These are phyloP conservation scores for Baccha elongata DNA, from an alignment of 2,888 invertebrate species.

Conservation along the genomic window DNA sequence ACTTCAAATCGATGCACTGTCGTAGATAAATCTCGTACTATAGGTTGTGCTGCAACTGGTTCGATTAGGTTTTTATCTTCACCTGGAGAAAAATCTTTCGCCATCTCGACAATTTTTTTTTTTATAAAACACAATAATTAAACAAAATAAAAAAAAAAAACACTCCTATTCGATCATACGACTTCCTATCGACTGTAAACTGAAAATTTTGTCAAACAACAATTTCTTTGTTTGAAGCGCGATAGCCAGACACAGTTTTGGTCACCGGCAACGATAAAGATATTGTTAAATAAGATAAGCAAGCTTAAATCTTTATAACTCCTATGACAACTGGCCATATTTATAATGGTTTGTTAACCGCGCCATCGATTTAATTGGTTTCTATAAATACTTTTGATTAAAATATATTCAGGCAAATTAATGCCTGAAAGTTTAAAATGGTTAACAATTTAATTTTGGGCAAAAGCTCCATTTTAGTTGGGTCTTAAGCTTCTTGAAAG, in stretches of 20 bases:
- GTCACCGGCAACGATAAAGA: slow-evolving; percentile 20
- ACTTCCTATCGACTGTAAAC: slow-evolving; percentile 4
- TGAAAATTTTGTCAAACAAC: neutral
- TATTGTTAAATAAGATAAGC: slow-evolving; percentile 30
- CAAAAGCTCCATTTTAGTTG: slow-evolving; percentile 13
- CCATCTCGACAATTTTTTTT: slow-evolving; percentile 2
- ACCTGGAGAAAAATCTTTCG: slow-evolving; percentile 22
- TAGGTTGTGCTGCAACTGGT: neutral
- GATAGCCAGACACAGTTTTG: slow-evolving; percentile 1
- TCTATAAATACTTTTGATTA: slow-evolving; percentile 25
- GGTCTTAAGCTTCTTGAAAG: slow-evolving; percentile 1
- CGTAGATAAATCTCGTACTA: neutral
- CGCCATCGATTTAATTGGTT: neutral
- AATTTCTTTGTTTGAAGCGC: neutral
- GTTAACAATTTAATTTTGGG: neutral
- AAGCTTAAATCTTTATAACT: slow-evolving; percentile 21
- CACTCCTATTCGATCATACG: neutral
- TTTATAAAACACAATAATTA: neutral
- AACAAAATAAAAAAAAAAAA: neutral
- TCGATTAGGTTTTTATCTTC: slow-evolving; percentile 28
- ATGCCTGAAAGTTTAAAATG: slow-evolving; percentile 7
- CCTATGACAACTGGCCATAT: slow-evolving; percentile 15
- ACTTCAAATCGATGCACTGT: slow-evolving; percentile 8
- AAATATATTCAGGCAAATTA: slow-evolving; percentile 26
- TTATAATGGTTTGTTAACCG: neutral